Base-by-base conservation (phyloP, 2,888 invertebrate genomes). In the Metallyticus violacea region DNA sequence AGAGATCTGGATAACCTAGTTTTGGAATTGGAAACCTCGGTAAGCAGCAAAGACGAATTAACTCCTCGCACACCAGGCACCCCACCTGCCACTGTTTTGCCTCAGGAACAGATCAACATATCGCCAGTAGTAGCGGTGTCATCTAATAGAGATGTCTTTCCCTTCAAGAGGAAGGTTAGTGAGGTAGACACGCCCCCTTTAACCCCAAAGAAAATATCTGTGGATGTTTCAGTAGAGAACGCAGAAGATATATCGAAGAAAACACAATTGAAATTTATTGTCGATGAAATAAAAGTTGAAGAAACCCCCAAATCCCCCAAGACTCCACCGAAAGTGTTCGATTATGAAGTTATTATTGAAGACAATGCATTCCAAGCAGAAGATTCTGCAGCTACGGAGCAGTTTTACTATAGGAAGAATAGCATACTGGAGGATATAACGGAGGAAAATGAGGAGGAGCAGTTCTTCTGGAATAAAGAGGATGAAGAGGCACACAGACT, bases 271-370 rank as follows among this genome's bases (percentile, higher is more conserved):
- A 87, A 85, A 77, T 86, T 87, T 80, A 28, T 85, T 26, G 87
- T 88, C 2, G 87, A 87, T 7, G 87, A 87, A 7, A 83, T 87
- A 9, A 83, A 81, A 28, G 86, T 87, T 26, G 88, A 87, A 77
- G 87, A 87, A 77, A 78, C 81, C 4, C 81, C 79, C 0, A 82
- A 30, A 62, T 77, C 81, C 4, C 85, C 86, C 4, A 79, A 82
- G 22, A 40, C 40, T 9, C 40, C 83, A 77, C 87, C 87, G 5
- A 83, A 85, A 30, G 84, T 84, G 76, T 79, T 86, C 40, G 86
- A 82, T n/a, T 88, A 87, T 76, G 86, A 85, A 25, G 85, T 87
- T 26, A 84, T 85, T 27, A 87, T 88, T 7, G 88, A 88, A 81
- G 87, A 87, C 25, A 25, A 28, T 6, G 40, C 79, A 84, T 85